Percentiles rank a stretch among this genome's conserved stretches.
Conservation (phyloP, 2,888 invertebrate genomes). For the Eilema griseolum region DNA sequence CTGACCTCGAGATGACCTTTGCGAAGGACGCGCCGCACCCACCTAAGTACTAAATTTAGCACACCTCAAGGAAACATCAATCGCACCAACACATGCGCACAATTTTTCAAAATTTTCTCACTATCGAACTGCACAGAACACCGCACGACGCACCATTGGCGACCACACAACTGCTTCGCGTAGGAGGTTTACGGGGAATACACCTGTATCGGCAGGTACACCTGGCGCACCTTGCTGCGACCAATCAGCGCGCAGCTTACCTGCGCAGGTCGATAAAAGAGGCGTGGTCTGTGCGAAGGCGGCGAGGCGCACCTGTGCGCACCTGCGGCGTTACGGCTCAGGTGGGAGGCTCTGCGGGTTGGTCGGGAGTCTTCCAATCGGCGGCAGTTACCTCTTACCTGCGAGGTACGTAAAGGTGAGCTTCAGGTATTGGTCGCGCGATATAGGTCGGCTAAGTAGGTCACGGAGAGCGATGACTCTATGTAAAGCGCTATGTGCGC, state of each 20-base stretch:
- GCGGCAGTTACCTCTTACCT: slow-evolving; percentile 61
- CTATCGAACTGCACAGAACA: slow-evolving; percentile 47
- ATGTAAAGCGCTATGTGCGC: slow-evolving; percentile 42
- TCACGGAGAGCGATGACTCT: slow-evolving; percentile 51
- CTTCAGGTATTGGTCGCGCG: slow-evolving; percentile 68
- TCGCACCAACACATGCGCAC: slow-evolving; percentile 85
- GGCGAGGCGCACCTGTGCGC: slow-evolving; percentile 69
- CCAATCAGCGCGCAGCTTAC: slow-evolving; percentile 85
- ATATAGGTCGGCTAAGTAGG: slow-evolving; percentile 62
- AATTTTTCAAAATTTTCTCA: slow-evolving; percentile 57
- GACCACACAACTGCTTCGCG: slow-evolving; percentile 53
- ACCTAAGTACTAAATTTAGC: slow-evolving; percentile 81
- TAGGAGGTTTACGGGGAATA: slow-evolving; percentile 59
- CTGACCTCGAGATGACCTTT: slow-evolving; percentile 58
- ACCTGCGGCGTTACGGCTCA: slow-evolving; percentile 68
- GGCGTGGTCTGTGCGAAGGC: slow-evolving; percentile 73
- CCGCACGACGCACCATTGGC: slow-evolving; percentile 45
- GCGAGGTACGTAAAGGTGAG: slow-evolving; percentile 62
- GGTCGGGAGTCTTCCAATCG: slow-evolving; percentile 66
- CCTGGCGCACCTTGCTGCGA: slow-evolving; percentile 73
- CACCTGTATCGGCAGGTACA: slow-evolving; percentile 74
- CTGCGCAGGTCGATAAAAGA: slow-evolving; percentile 85
- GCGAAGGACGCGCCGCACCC: slow-evolving; percentile 74
- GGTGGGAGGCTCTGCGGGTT: slow-evolving; percentile 66
- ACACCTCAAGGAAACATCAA: slow-evolving; percentile 86